Evolutionary conservation across 2,797 vertebrate species (phyloP), one percentile per base, ranked within the genome.

Genomic region (Pseudomugil tenellus): DNA sequence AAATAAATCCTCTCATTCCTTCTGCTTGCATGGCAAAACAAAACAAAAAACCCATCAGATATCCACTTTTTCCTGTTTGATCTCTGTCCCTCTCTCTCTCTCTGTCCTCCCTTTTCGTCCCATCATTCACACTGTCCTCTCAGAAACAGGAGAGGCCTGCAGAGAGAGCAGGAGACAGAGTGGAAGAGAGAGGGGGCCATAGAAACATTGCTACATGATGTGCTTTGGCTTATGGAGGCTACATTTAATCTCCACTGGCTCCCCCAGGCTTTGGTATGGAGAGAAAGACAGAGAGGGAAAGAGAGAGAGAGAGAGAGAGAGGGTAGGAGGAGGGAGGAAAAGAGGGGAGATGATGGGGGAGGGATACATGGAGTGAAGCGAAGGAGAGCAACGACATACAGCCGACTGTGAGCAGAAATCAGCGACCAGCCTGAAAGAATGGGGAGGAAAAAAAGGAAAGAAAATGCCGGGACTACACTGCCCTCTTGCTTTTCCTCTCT

Each of bases 211-310:
- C 95, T 94, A 94, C 94, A 93, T 94, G 95, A 95, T 96, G 95
- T 93, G 95, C 91, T 94, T 88, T 94, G 96, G 94, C 95, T 97
- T 96, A 96, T 93, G 94, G 94, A 96, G 95, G 94, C 95, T 96
- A 96, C 95, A 96, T 97, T 96, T 96, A 96, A 96, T 97, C 96
- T 96, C 95, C 91, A 87, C 94, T 95, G 94, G 94, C 95, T 96
- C 95, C 95, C 95, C 92, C 93, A 94, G 95, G 95, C 94, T 96
- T 93, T 93, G 91, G 94, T 87, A 93, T 93, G 91, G 90, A 87
- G 92, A 87, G 82, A 80, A 83, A 82, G 79, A 76, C 79, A 68
- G 86, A 86, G 76, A 90, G 92, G 70, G 74, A 51, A 57, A 59
- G 74, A 16, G 68, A 51, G 48, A 32, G 60, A 54, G 61, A 80